phyloP scores from a whole-genome alignment of 2,113 vertebrate genomes.

The Sturnira hondurensis region DNA sequence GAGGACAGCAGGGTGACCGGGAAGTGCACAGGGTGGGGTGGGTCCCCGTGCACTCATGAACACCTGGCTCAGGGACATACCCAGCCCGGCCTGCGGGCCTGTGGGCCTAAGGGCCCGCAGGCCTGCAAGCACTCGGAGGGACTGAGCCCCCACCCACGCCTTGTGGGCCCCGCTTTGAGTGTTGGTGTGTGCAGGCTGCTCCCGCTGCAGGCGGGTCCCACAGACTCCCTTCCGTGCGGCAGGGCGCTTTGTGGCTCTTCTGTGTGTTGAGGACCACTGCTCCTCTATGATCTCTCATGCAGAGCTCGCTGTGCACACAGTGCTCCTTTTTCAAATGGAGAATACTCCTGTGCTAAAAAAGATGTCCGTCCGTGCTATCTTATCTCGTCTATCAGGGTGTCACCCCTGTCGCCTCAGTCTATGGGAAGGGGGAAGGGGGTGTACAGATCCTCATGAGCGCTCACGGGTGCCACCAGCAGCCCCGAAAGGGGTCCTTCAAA shows the following conservation, averaged over 20 bases:
- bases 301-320: background rate
- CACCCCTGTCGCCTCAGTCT: background rate
- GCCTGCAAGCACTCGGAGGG: too few relatives aligned
- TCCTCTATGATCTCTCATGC: background rate
- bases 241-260: accelerated
- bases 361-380: background rate
- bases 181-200: too few relatives aligned
- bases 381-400: background rate
- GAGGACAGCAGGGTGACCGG: background rate
- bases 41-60: background rate
- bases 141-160: background rate
- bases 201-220: background rate
- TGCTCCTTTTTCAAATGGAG: background rate
- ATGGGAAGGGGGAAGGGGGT: too few relatives aligned
- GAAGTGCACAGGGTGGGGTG: too few relatives aligned
- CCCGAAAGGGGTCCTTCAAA: background rate
- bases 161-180: background rate
- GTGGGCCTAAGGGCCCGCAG: too few relatives aligned
- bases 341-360: background rate
- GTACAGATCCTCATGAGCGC: accelerated
- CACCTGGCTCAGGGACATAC: background rate
- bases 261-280: background rate
- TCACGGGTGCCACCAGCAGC: background rate
- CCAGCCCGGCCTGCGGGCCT: too few relatives aligned
- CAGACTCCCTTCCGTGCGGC: background rate